Evolutionary conservation across 2,797 vertebrate genomes (phyloP).

Genomic region (Pangasius djambal): DNA sequence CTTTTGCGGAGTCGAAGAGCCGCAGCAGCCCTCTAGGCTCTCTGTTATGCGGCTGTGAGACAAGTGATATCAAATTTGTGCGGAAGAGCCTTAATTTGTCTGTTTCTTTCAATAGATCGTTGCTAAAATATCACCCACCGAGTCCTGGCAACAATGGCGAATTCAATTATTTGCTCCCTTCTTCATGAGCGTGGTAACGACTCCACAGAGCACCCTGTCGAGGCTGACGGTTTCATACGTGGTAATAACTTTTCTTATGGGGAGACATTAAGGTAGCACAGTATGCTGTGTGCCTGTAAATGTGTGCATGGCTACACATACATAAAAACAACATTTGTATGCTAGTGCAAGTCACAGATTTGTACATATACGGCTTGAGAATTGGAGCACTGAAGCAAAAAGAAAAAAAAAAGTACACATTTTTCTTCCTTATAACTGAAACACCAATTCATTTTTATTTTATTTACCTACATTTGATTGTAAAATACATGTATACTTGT

Average conservation of each 20-base stretch:
- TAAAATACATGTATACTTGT: not conserved
- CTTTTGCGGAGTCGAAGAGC: not conserved
- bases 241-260: conserved; percentile 46
- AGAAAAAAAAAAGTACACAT: not conserved
- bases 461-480: not conserved
- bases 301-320: conserved; percentile 16
- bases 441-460: not conserved
- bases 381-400: not conserved
- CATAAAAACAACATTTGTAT: not conserved
- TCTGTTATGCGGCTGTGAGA: conserved; percentile 60
- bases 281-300: conserved; percentile 13
- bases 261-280: conserved; percentile 30
- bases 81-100: conserved; percentile 45
- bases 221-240: conserved; percentile 44
- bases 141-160: conserved; percentile 31
- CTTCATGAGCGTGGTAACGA: conserved; percentile 42
- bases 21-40: conserved; percentile 12
- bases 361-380: not conserved
- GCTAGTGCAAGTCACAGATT: not conserved
- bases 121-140: not conserved
- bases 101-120: conserved; percentile 33
- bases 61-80: conserved; percentile 48
- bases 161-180: conserved; percentile 53
- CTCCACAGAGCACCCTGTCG: conserved; percentile 28
- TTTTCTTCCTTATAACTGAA: not conserved